phyloP scores from a whole-genome alignment of 37 sponge, comb jelly and placozoan genomes.

The Eunapius fragilis region DNA sequence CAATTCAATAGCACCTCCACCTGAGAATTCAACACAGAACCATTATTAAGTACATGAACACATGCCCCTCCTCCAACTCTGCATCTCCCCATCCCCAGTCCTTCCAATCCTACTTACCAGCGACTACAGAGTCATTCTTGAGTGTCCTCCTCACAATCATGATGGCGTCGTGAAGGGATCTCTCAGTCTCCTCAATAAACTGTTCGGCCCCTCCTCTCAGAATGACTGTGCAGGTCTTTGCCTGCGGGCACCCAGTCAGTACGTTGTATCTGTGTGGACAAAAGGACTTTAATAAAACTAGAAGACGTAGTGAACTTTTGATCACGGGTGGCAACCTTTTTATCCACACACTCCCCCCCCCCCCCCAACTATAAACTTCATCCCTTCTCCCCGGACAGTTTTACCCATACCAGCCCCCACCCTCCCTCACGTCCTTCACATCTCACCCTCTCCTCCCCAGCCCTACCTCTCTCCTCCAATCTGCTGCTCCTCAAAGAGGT shows the following conservation, averaged over 20 bases:
- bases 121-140: slow-evolving; percentile 97
- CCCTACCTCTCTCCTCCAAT: slow-evolving; percentile 97
- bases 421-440: not conserved
- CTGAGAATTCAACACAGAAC: slow-evolving; percentile 29
- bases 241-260: slow-evolving; percentile 93
- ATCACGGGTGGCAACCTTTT: too few species aligned
- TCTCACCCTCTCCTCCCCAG: not conserved
- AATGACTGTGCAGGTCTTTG: slow-evolving; percentile 97
- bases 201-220: slow-evolving; percentile 98
- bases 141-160: slow-evolving; percentile 98
- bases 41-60: slow-evolving; percentile 1
- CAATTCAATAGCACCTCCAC: slow-evolving; percentile 99
- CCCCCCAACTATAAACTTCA: too few species aligned
- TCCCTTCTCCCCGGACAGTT: too few species aligned
- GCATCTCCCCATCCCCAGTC: not conserved
- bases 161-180: slow-evolving; percentile 99
- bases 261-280: slow-evolving; percentile 83
- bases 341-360: too few species aligned
- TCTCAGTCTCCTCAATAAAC: slow-evolving; percentile 99
- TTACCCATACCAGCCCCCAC: not conserved
- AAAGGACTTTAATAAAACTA: too few species aligned
- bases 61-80: not conserved
- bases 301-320: too few species aligned
- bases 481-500: slow-evolving; percentile 96
- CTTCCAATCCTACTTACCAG: slow-evolving; percentile 48